phyloP scores from a whole-genome alignment of 1,140 invertebrate genomes.

The Trichogramma pretiosum region DNA sequence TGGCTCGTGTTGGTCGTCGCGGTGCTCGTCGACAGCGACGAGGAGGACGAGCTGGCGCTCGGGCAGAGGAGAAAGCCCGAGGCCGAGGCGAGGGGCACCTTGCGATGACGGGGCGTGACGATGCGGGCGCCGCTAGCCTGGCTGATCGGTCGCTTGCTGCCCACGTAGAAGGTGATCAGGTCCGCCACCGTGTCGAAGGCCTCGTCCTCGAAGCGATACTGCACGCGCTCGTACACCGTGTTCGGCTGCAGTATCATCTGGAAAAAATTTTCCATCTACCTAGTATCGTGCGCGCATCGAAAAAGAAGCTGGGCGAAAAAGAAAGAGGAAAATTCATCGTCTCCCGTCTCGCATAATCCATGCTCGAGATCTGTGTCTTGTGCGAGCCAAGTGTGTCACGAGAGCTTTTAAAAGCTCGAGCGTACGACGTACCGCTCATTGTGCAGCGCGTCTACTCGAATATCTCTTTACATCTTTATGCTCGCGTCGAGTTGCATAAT shows the following conservation, averaged over 20 bases:
- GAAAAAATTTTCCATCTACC: too few species aligned
- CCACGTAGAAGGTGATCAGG: slow-evolving; percentile 90
- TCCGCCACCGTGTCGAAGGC: slow-evolving; percentile 87
- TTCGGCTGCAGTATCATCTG: slow-evolving; percentile 78
- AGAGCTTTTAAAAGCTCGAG: too few species aligned
- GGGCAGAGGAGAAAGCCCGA: slow-evolving; percentile 14
- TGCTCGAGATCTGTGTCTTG: too few species aligned
- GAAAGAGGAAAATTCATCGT: too few species aligned
- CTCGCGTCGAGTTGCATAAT: too few species aligned
- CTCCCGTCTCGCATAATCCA: too few species aligned
- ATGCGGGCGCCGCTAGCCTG: slow-evolving; percentile 80
- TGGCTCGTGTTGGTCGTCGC: slow-evolving; percentile 19
- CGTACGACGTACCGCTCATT: too few species aligned
- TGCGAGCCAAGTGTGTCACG: too few species aligned
- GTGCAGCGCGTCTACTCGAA: too few species aligned
- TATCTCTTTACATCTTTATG: too few species aligned
- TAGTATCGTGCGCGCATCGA: too few species aligned
- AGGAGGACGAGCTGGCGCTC: slow-evolving; percentile 34
- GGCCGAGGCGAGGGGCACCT: slow-evolving; percentile 32
- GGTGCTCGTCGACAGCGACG: slow-evolving; percentile 26
- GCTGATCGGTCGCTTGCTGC: slow-evolving; percentile 75
- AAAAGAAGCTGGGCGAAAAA: too few species aligned
- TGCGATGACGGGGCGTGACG: slow-evolving; percentile 38
- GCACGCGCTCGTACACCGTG: slow-evolving; percentile 82
- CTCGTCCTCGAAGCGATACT: slow-evolving; percentile 91